Conservation (phyloP, 2,797 vertebrate genomes). For the Falco naumanni region DNA sequence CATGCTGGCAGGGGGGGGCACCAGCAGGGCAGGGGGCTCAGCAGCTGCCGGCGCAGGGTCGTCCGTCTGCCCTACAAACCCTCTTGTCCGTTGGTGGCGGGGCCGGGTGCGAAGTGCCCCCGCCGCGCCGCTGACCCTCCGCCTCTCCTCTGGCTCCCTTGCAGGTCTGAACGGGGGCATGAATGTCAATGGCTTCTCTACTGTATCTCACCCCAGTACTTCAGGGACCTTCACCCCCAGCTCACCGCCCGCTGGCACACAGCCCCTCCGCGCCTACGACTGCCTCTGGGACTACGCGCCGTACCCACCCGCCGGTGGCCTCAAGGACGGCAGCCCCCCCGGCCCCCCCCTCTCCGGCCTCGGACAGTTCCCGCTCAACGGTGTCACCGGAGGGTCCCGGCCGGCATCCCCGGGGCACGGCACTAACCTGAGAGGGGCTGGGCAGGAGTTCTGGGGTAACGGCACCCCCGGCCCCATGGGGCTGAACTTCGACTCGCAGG, state of each 20-base stretch:
- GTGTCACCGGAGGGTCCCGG: conserved; percentile 81
- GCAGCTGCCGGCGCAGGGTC: fast-evolving
- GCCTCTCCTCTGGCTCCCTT: not conserved
- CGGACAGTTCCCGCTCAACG: conserved; percentile 89
- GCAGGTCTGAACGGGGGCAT: conserved; percentile 95
- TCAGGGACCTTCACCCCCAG: conserved; percentile 86
- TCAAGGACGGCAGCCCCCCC: conserved; percentile 83
- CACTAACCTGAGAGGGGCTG: conserved; percentile 81
- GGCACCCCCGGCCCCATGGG: conserved; percentile 81
- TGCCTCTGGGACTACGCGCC: conserved; percentile 92
- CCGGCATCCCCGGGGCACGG: conserved; percentile 82
- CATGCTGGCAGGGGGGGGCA: not conserved
- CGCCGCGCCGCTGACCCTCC: not conserved
- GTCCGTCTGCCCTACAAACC: not conserved
- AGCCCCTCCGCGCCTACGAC: conserved; percentile 87
- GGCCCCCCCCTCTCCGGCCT: conserved; percentile 85
- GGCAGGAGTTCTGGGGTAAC: conserved; percentile 88
- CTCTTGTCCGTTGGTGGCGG: fast-evolving
- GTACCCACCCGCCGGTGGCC: conserved; percentile 80
- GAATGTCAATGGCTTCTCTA: conserved; percentile 98
- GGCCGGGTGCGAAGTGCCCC: no score
- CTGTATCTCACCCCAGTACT: conserved; percentile 91
- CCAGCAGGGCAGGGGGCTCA: not conserved
- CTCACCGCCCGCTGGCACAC: conserved; percentile 82
- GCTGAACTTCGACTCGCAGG: conserved; percentile 78